phyloP scores from a whole-genome alignment of 2,888 invertebrate species.

The Monochamus alternatus region DNA sequence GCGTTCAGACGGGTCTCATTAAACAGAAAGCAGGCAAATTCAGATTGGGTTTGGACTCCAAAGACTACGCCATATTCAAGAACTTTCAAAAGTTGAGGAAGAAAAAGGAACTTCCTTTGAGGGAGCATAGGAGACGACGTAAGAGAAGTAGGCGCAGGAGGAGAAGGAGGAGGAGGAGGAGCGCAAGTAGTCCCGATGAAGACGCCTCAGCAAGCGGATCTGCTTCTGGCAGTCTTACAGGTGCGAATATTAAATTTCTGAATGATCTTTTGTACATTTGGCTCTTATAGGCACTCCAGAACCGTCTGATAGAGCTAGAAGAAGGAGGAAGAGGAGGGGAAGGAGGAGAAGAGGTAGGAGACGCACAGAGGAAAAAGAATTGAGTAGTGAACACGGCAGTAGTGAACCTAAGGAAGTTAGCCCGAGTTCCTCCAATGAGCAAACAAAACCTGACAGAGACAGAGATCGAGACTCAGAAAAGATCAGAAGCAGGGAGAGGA shows the following conservation, averaged over 20 bases:
- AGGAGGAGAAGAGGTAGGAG: slow-evolving; percentile 35
- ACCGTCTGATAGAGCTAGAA: slow-evolving; percentile 44
- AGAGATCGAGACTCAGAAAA: background rate
- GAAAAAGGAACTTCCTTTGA: slow-evolving; percentile 32
- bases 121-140: slow-evolving; percentile 40
- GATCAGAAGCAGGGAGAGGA: background rate
- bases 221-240: background rate
- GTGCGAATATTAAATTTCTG: background rate
- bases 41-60: slow-evolving; percentile 47
- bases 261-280: background rate
- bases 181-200: slow-evolving; percentile 10
- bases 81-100: slow-evolving; percentile 36
- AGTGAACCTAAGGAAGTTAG: slow-evolving; percentile 36
- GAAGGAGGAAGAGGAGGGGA: slow-evolving; percentile 26
- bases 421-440: slow-evolving; percentile 24
- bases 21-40: slow-evolving; percentile 55
- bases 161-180: slow-evolving; percentile 40
- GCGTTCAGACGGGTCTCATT: slow-evolving; percentile 46
- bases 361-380: slow-evolving; percentile 21
- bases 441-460: slow-evolving; percentile 2
- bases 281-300: slow-evolving; percentile 42
- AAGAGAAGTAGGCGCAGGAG: slow-evolving; percentile 41
- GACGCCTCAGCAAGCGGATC: slow-evolving; percentile 9
- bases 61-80: slow-evolving; percentile 52
- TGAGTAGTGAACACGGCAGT: slow-evolving; percentile 6